Percentiles rank a stretch among this genome's conserved stretches.
phyloP scores from a whole-genome alignment of 2,113 vertebrate genomes.

The Manacus vitellinus region DNA sequence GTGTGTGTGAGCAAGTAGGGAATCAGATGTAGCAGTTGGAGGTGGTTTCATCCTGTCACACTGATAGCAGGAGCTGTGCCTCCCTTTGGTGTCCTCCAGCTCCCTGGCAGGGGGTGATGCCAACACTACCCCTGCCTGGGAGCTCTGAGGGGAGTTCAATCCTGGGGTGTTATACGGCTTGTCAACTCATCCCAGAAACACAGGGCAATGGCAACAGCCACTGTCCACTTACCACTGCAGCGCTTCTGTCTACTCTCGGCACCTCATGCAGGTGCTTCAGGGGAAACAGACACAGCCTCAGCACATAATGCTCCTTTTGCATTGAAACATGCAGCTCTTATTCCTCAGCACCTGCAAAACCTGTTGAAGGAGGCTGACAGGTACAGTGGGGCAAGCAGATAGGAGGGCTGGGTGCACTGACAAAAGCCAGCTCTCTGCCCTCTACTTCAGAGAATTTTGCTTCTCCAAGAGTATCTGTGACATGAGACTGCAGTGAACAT shows the following conservation, averaged over 20 bases:
- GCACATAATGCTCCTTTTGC: background rate
- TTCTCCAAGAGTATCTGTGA: rapidly evolving
- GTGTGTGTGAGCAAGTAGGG: rapidly evolving
- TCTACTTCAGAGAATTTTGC: background rate
- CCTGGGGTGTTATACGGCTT: rapidly evolving
- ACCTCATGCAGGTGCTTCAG: background rate
- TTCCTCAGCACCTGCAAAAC: background rate
- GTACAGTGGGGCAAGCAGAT: rapidly evolving
- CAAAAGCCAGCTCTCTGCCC: background rate
- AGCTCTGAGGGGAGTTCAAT: background rate
- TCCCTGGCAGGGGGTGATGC: background rate
- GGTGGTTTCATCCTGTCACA: background rate
- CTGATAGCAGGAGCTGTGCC: background rate
- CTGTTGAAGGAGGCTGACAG: background rate
- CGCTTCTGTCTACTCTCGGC: background rate
- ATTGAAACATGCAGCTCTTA: background rate
- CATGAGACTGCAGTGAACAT: background rate
- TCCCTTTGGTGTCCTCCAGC: rapidly evolving
- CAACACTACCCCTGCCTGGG: background rate
- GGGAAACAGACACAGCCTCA: background rate
- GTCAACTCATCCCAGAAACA: background rate
- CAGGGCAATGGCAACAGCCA: background rate
- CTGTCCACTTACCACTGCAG: background rate
- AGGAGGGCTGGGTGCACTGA: background rate
- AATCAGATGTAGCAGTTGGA: background rate